phyloP scores from a whole-genome alignment of 2,888 invertebrate genomes.

The Emesis furor region DNA sequence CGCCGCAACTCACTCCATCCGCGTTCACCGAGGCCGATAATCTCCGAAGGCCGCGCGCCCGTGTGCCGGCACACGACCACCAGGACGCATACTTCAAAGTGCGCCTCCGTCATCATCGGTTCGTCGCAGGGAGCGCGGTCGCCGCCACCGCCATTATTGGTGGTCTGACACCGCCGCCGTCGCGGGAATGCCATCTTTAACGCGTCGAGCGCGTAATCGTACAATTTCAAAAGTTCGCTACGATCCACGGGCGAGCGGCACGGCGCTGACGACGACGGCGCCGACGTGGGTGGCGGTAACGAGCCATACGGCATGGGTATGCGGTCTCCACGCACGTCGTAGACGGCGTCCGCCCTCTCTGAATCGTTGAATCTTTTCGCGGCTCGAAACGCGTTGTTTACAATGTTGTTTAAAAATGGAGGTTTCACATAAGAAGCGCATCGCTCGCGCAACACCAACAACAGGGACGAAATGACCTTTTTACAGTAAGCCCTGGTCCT shows the following conservation, averaged over 20 bases:
- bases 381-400: not conserved
- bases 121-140: not conserved
- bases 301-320: slow-evolving; percentile 5
- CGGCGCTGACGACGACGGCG: not conserved
- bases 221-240: not conserved
- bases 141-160: not conserved
- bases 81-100: slow-evolving; percentile 5
- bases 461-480: slow-evolving; percentile 11
- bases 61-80: slow-evolving; percentile 13
- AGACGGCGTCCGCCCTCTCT: slow-evolving; percentile 7
- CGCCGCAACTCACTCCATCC: slow-evolving; percentile 3
- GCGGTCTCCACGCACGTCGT: slow-evolving; percentile 1
- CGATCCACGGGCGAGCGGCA: not conserved
- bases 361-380: slow-evolving; percentile 16
- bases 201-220: slow-evolving; percentile 2
- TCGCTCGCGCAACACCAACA: slow-evolving; percentile 14
- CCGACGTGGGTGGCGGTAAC: not conserved
- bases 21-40: slow-evolving; percentile 5
- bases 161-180: not conserved
- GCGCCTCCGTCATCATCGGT: not conserved
- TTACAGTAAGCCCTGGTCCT: slow-evolving; percentile 17
- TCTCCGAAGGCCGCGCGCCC: slow-evolving; percentile 12
- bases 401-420: slow-evolving; percentile 7
- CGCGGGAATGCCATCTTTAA: not conserved
- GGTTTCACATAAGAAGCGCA: slow-evolving; percentile 2